Evolutionary conservation across 2,113 vertebrate species (phyloP), one percentile per base, ranked within the genome.

Genomic region (Pycnonotus jocosus): DNA sequence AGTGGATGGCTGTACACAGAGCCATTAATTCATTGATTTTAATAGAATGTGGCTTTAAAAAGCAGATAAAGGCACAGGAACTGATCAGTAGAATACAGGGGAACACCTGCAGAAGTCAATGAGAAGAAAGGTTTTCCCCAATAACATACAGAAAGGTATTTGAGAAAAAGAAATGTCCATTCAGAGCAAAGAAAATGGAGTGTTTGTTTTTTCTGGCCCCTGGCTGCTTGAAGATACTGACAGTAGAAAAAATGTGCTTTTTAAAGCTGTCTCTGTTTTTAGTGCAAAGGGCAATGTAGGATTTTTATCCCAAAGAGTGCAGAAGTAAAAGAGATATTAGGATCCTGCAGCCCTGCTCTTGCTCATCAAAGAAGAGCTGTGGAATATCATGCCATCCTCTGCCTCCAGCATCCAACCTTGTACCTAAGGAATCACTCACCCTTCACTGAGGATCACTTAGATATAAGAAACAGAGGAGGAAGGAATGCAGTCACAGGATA

Each of bases 341-440:
- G 68, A 64, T 81, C 23, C 66, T 6, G 2, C 65, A 12, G 25
- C 25, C 48, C 82, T 86, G 82, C 22, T 69, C 90, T 92, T 90
- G 62, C 51, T 95, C 64, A 86, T 57, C 77, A 74, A 38, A 92
- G 40, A 93, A 56, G 54, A 92, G 58, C 45, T 23, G 10, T 62
- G 69, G 69, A 64, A 71, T 70, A 77, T 91, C 57, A 37, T 56
- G 65, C 88, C 60, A 35, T 50, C 60, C 82, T 90, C 77, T 91
- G 62, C 73, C 68, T 84, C 77, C 85, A 90, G 79, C 62, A 74
- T 74, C 68, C 60, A 84, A 15, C 27, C 53, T 90, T 44, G 53
- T 35, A 73, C 88, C 91, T 90, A 89, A 94, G 60, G 72, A 96
- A 96, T 95, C 72, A 20, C 81, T 94, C 79, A 78, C 84, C 72